Evolutionary conservation across 2,888 invertebrate species (phyloP).

Genomic region (Ectropis crepuscularia): DNA sequence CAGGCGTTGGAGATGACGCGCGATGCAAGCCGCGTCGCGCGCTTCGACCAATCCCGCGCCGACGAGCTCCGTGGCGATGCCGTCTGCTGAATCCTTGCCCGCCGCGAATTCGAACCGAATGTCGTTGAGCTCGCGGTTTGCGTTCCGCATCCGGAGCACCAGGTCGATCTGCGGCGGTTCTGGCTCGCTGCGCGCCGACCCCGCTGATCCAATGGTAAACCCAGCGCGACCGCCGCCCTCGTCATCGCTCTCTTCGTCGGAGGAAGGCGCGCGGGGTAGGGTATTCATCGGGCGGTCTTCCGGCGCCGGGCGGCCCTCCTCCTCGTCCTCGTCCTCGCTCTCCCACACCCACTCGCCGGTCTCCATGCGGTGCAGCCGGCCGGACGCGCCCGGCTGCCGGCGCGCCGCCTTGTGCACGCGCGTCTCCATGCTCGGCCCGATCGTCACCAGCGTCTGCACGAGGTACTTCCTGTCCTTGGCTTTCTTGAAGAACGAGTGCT

Average conservation of each 20-base stretch:
- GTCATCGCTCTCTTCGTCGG: slow-evolving; percentile 84
- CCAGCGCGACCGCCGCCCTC: slow-evolving; percentile 42
- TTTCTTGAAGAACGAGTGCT: slow-evolving; percentile 99
- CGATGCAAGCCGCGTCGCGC: slow-evolving; percentile 96
- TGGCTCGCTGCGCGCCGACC: slow-evolving; percentile 48
- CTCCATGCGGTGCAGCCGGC: slow-evolving; percentile 94
- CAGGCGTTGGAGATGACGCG: slow-evolving; percentile 95
- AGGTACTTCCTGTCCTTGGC: slow-evolving; percentile 97
- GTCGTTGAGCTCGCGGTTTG: slow-evolving; percentile 97
- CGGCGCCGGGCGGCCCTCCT: slow-evolving; percentile 69
- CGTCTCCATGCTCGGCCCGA: slow-evolving; percentile 95
- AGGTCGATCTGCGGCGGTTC: slow-evolving; percentile 89
- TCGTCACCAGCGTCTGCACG: slow-evolving; percentile 93
- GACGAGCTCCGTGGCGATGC: slow-evolving; percentile 98
- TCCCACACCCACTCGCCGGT: slow-evolving; percentile 99
- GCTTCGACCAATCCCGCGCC: slow-evolving; percentile 98
- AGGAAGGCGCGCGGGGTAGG: slow-evolving; percentile 84
- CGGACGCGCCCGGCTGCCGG: slow-evolving; percentile 94
- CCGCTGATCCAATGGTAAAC: slow-evolving; percentile 41
- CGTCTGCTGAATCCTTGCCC: slow-evolving; percentile 96
- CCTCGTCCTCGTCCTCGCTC: slow-evolving; percentile 91
- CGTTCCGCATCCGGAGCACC: slow-evolving; percentile 96
- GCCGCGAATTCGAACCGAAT: slow-evolving; percentile 99
- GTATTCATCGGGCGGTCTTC: slow-evolving; percentile 87
- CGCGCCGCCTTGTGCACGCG: slow-evolving; percentile 94